Evolutionary conservation across 2,113 vertebrate species (phyloP).

Genomic region (Alethe diademata): DNA sequence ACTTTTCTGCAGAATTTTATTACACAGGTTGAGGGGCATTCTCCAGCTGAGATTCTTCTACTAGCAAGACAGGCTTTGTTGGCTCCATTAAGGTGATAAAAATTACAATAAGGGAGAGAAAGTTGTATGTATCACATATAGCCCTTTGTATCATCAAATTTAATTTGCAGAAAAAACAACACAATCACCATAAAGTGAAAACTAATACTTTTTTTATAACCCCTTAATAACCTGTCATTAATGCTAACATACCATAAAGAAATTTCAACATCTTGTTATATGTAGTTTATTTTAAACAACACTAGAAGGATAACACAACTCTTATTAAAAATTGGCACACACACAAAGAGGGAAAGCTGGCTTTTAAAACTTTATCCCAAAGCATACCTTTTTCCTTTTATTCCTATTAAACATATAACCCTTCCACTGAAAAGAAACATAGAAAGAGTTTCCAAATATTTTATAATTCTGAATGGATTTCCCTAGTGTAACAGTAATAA

Average conservation of each 20-base stretch:
- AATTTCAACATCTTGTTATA: constrained; percentile 43
- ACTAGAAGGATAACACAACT: constrained; percentile 16
- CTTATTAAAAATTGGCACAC: constrained; percentile 20
- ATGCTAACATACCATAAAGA: constrained; percentile 53
- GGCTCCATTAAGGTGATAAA: background rate
- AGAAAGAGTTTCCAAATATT: constrained; percentile 47
- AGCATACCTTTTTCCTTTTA: background rate
- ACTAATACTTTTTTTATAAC: constrained; percentile 58
- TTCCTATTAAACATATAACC: background rate
- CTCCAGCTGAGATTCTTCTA: background rate
- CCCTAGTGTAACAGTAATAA: constrained; percentile 55
- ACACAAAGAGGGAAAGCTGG: background rate
- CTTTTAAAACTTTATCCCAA: constrained; percentile 1
- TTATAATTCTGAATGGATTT: constrained; percentile 46
- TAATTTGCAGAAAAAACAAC: constrained; percentile 12
- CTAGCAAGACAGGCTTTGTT: background rate
- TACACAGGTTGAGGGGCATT: background rate
- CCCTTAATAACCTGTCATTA: constrained; percentile 52
- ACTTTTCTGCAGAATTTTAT: background rate
- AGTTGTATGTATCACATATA: background rate
- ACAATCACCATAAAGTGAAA: constrained; percentile 29
- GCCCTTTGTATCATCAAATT: background rate
- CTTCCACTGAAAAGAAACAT: constrained; percentile 3
- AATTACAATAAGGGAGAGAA: background rate
- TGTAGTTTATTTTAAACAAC: constrained; percentile 46